Conservation (phyloP, 2,113 vertebrate genomes). For the Antechinus stuartii region DNA sequence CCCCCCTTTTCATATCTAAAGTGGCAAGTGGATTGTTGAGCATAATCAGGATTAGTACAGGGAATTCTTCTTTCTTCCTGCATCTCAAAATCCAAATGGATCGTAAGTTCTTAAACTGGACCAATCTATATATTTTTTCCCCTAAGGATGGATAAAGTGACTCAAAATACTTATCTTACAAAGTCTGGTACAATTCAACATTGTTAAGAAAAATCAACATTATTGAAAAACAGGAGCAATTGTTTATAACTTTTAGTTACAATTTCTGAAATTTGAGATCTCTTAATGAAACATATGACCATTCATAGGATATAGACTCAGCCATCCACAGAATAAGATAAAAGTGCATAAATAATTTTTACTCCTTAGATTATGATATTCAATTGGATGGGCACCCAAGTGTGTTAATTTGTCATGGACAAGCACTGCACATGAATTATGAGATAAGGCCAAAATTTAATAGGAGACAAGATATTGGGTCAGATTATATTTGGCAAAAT, state of each 20-base stretch:
- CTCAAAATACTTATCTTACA: neutral
- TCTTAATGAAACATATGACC: neutral
- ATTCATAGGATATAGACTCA: neutral
- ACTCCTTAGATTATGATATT: neutral
- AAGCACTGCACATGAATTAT: neutral
- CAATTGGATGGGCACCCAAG: neutral
- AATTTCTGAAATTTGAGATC: neutral
- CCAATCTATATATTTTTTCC: neutral
- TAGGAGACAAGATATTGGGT: neutral
- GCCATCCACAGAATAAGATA: neutral
- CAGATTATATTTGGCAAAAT: neutral
- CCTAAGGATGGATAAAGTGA: neutral
- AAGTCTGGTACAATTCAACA: neutral
- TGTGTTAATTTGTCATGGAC: neutral
- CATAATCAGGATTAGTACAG: neutral
- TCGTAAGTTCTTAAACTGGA: neutral
- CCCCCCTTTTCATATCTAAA: neutral
- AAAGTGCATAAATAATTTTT: neutral
- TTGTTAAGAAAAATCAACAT: neutral
- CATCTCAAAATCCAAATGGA: neutral
- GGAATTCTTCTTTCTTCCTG: neutral
- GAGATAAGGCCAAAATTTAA: neutral
- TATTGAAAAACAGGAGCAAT: neutral
- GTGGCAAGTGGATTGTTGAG: neutral
- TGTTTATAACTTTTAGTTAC: neutral